Evolutionary conservation across 2,113 vertebrate species (phyloP).

Genomic region (Pangasianodon gigas): DNA sequence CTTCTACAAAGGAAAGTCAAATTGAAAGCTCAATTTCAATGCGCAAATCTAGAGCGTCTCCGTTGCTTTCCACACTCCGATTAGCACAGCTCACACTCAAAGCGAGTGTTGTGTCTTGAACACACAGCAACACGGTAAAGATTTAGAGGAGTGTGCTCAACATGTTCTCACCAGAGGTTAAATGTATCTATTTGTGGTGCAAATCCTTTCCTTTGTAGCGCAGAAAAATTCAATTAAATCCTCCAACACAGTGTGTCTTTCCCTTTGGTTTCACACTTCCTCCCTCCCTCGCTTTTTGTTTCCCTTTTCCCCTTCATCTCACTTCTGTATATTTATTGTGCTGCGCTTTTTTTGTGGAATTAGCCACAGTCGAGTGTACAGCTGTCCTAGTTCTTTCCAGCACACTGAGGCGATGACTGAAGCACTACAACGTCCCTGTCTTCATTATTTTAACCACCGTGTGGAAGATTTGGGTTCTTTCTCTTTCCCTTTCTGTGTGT

Average conservation of each 20-base stretch:
- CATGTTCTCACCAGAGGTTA: conserved; percentile 37
- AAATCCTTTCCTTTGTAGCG: conserved; percentile 29
- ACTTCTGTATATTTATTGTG: background rate
- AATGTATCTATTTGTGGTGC: conserved; percentile 37
- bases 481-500: background rate
- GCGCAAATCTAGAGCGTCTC: conserved; percentile 13
- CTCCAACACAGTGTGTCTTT: background rate
- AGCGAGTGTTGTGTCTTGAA: conserved; percentile 16
- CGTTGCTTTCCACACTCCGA: background rate
- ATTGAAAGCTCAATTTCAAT: background rate
- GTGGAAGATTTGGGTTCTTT: background rate
- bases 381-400: conserved; percentile 39
- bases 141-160: conserved; percentile 27
- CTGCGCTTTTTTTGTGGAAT: background rate
- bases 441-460: conserved; percentile 38
- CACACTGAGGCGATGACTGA: conserved; percentile 31
- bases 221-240: conserved; percentile 31
- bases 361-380: conserved; percentile 48
- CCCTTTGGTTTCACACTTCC: background rate
- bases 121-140: background rate
- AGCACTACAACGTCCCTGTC: background rate
- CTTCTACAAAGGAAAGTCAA: background rate
- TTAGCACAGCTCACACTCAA: conserved; percentile 28
- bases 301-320: background rate
- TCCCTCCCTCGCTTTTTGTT: background rate